These are phyloP conservation scores for Abramis brama DNA, from an alignment of 2,113 vertebrate genomes.

Conservation along the genomic window DNA sequence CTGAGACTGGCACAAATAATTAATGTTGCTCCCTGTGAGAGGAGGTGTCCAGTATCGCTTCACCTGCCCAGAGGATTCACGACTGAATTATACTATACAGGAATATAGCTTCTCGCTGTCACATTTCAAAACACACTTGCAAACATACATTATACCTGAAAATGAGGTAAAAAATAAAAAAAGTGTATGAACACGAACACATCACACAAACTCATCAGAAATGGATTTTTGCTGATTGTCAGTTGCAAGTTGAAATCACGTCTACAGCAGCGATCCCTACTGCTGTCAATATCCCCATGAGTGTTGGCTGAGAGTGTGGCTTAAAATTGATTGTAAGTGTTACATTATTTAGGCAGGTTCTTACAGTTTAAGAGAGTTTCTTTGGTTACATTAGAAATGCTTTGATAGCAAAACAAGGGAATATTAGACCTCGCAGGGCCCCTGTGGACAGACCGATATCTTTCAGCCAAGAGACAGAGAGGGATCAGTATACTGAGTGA, in stretches of 20 bases:
- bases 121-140: background rate
- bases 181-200: constrained; percentile 45
- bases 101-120: constrained; percentile 78
- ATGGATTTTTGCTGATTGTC: constrained; percentile 8
- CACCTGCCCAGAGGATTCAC: constrained; percentile 82
- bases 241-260: background rate
- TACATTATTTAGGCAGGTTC: constrained; percentile 80
- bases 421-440: constrained; percentile 75
- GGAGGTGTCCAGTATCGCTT: constrained; percentile 85
- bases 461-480: constrained; percentile 72
- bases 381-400: constrained; percentile 83
- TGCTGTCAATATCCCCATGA: constrained; percentile 80
- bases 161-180: background rate
- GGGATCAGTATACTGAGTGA: constrained; percentile 62
- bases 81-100: constrained; percentile 76
- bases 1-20: constrained; percentile 84
- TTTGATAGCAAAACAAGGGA: constrained; percentile 83
- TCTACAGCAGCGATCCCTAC: background rate
- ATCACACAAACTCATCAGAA: constrained; percentile 19
- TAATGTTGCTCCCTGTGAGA: constrained; percentile 84
- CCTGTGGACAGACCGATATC: constrained; percentile 67
- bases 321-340: constrained; percentile 82
- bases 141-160: background rate
- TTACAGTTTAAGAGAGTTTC: constrained; percentile 78
- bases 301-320: constrained; percentile 63